phyloP scores from a whole-genome alignment of 2,113 vertebrate species.

The Tenebrosternarchus preto region DNA sequence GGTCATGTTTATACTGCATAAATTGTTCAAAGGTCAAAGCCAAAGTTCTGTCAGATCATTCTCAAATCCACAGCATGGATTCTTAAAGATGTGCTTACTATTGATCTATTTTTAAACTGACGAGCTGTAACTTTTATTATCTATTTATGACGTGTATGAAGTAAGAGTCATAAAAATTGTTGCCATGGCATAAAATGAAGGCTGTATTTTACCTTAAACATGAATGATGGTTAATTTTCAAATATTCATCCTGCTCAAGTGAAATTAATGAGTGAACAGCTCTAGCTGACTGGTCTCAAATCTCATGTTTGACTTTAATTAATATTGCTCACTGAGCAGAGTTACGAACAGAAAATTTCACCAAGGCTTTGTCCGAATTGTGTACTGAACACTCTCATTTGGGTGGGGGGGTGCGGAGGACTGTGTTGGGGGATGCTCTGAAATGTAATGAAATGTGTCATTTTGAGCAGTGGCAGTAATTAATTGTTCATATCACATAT shows the following conservation, averaged over 20 bases:
- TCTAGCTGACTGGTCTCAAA: constrained; percentile 38
- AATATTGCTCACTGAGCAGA: constrained; percentile 42
- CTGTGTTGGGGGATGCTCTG: no score
- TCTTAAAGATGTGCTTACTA: constrained; percentile 15
- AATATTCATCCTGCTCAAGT: constrained; percentile 42
- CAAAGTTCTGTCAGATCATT: background rate
- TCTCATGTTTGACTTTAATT: constrained; percentile 48
- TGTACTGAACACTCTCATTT: constrained; percentile 12
- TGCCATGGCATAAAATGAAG: constrained; percentile 31
- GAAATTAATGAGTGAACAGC: constrained; percentile 34
- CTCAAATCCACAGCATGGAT: background rate
- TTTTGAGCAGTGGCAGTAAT: constrained; percentile 53
- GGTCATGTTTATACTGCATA: background rate
- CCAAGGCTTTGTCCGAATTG: constrained; percentile 17
- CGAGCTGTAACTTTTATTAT: constrained; percentile 47
- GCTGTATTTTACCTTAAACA: constrained; percentile 31
- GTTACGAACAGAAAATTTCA: constrained; percentile 11
- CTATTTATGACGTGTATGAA: constrained; percentile 49
- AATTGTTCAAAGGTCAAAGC: constrained; percentile 1
- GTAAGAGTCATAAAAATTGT: constrained; percentile 41
- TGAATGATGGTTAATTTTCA: constrained; percentile 49
- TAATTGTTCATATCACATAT: constrained; percentile 56
- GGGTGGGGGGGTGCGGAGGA: no score
- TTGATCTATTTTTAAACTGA: constrained; percentile 27
- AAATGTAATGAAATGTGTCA: constrained; percentile 60